Evolutionary conservation across 2,797 vertebrate species (phyloP), one percentile per base, ranked within the genome.

Genomic region (Monodelphis domestica): DNA sequence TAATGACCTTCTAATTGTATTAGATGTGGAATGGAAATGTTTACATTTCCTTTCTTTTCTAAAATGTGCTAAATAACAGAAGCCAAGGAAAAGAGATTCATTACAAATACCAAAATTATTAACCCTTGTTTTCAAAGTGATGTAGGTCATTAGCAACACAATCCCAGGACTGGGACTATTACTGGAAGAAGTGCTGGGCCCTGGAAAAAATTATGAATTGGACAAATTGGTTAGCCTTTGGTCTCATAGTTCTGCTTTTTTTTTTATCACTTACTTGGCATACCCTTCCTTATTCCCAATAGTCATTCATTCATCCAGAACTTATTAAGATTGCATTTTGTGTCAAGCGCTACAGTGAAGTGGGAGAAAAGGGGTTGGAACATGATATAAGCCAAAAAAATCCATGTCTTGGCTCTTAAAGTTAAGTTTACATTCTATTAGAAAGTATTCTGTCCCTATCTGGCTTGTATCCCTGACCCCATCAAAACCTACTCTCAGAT

Each of bases 1-100:
- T 96, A 97, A 97, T 95, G 96, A 96, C 97, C 97, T 97, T 97
- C 96, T 97, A 97, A 97, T 97, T 97, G 95, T 93, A 95, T 97
- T 97, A 97, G 97, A 97, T 94, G 96, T 97, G 96, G 96, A 96
- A 95, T 95, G 95, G 95, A 97, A 96, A 97, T 97, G 97, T 97
- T 97, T 97, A 96, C 96, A 94, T 95, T 97, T 97, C 96, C 92
- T 92, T 95, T 95, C 96, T 91, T 93, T 87, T 96, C 96, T 96
- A 93, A 96, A 97, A 97, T 95, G 96, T 93, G 96, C 97, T 97
- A 95, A 96, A 94, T 95, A 96, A 95, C 95, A 93, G 95, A 94
- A 96, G 94, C 96, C 97, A 97, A 90, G 95, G 91, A 91, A 94
- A 88, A 89, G 70, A 56, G 90, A 91, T 89, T 95, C 88, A 55